Conservation (phyloP, 2,113 vertebrate genomes). For the Daubentonia madagascariensis region DNA sequence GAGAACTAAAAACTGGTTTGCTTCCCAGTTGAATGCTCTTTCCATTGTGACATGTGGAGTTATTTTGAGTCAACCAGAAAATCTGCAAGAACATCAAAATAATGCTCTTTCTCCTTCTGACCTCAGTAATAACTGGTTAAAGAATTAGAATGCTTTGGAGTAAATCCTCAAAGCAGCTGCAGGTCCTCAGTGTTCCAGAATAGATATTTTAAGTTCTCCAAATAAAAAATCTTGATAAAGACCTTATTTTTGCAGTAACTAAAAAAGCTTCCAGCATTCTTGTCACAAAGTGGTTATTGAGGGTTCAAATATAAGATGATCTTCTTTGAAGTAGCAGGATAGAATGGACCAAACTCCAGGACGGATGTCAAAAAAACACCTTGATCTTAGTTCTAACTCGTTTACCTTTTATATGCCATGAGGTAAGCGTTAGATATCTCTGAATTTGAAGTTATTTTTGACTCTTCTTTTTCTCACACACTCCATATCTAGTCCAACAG, state of each 20-base stretch:
- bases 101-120: constrained; percentile 41
- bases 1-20: constrained; percentile 28
- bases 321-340: constrained; percentile 14
- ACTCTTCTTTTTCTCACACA: not conserved
- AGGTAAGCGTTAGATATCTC: not conserved
- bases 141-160: constrained; percentile 52
- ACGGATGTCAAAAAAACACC: constrained; percentile 7
- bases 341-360: not conserved
- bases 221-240: constrained; percentile 55
- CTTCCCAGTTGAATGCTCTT: constrained; percentile 23
- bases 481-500: not conserved
- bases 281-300: not conserved
- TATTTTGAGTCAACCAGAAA: constrained; percentile 62
- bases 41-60: constrained; percentile 26
- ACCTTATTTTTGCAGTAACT: constrained; percentile 6
- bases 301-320: not conserved
- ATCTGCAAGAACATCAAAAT: constrained; percentile 62
- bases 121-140: constrained; percentile 72
- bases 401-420: constrained; percentile 18
- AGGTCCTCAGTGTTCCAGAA: constrained; percentile 53
- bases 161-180: constrained; percentile 69
- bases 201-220: constrained; percentile 66
- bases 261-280: not conserved
- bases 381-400: not conserved
- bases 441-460: constrained; percentile 43